Evolutionary conservation across 2,888 invertebrate genomes (phyloP).

Genomic region (Torymus texanus): DNA sequence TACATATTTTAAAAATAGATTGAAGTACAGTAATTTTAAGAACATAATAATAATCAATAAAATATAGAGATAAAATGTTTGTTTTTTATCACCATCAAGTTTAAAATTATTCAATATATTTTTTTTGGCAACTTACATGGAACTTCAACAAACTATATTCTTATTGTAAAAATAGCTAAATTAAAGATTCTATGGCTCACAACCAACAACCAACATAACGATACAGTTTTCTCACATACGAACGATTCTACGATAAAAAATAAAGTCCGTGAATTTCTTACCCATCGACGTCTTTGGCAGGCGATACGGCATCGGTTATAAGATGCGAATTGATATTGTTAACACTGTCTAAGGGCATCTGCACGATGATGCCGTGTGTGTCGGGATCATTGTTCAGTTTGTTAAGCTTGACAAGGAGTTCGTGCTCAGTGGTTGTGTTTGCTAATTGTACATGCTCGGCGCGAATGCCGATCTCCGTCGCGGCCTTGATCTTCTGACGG

Average conservation of each 20-base stretch:
- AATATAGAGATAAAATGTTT: no score
- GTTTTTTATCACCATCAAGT: no score
- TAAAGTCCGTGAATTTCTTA: slow-evolving; percentile 72
- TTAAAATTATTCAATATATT: no score
- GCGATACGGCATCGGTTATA: slow-evolving; percentile 90
- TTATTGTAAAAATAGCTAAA: no score
- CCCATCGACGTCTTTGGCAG: slow-evolving; percentile 97
- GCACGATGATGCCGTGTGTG: slow-evolving; percentile 96
- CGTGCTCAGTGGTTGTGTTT: slow-evolving; percentile 85
- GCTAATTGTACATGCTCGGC: slow-evolving; percentile 89
- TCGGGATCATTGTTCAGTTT: slow-evolving; percentile 88
- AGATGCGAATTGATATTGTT: slow-evolving; percentile 90
- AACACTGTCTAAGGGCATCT: slow-evolving; percentile 93
- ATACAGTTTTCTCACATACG: no score
- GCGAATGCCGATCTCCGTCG: slow-evolving; percentile 90
- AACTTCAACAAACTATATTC: no score
- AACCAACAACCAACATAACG: no score
- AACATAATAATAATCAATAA: no score
- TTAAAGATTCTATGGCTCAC: no score
- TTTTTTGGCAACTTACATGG: no score
- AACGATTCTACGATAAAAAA: neutral
- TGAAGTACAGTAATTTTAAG: no score
- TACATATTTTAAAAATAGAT: no score
- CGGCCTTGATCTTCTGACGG: slow-evolving; percentile 95
- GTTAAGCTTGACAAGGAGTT: slow-evolving; percentile 84